A percentile compares a stretch with the other conserved stretches of the same genome.
These are phyloP conservation scores for Orthonychiurus folsomi DNA, from an alignment of 2,888 invertebrate species.

Conservation along the genomic window DNA sequence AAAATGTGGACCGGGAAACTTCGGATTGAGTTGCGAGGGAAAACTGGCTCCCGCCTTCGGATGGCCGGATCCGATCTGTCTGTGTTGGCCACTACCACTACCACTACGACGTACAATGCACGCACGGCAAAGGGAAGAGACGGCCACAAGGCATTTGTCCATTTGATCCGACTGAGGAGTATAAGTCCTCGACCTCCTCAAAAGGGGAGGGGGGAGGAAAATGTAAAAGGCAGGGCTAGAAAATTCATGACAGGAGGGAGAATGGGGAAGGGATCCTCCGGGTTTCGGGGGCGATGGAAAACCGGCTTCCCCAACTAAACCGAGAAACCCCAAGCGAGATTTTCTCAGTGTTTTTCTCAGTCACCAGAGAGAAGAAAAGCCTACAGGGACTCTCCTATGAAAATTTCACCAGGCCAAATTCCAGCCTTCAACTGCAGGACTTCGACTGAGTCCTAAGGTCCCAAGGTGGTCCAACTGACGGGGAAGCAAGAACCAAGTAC, in stretches of 20 bases:
- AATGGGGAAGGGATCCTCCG: not conserved
- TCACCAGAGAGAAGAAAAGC: constrained; percentile 40
- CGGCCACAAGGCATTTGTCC: no score
- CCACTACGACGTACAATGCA: no score
- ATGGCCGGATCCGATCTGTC: not conserved
- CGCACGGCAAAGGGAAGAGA: not conserved
- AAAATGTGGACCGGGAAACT: not conserved
- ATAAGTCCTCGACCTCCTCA: not conserved
- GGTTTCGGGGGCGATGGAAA: no score
- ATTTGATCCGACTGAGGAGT: not conserved
- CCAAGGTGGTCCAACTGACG: constrained; percentile 1
- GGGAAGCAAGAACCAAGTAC: not conserved
- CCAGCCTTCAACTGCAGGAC: not conserved
- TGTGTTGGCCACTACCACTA: not conserved
- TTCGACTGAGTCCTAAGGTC: not conserved
- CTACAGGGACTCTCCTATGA: constrained; percentile 41
- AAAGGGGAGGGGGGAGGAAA: not conserved
- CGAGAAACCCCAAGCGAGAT: constrained; percentile 40
- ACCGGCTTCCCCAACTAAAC: no score
- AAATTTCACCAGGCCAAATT: constrained; percentile 34
- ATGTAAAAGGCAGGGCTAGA: constrained; percentile 6
- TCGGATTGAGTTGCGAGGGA: not conserved
- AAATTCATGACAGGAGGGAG: constrained; percentile 5
- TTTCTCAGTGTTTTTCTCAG: constrained; percentile 40
- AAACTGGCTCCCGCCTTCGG: not conserved